Base-by-base conservation (phyloP, 2,113 vertebrate species). In the Shinisaurus crocodilurus region DNA sequence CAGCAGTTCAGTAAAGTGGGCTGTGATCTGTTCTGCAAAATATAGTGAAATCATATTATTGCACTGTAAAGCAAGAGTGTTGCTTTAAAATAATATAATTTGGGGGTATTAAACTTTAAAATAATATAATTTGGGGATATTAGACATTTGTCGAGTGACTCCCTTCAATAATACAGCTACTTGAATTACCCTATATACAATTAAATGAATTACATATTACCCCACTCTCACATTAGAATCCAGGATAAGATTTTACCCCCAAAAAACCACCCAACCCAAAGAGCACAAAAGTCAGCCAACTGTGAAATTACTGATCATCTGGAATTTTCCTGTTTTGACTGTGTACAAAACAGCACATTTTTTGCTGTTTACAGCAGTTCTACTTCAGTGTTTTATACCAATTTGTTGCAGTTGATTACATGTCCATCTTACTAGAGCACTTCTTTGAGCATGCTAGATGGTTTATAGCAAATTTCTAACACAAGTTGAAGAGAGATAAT, bases 251-350 rank as follows among this genome's bases (percentile, higher is more conserved):
- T 91, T 96, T 92, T 92, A 97, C 96, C 96, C 27, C 77, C 34
- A 65, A 25, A 79, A 20, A 4, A 29, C 48, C n/a, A 18, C 16
- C 43, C 32, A 95, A 96, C 96, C 96, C 92, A 96, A 97, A 96
- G 94, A 97, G 83, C 91, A 97, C 94, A 95, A 88, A 96, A 97
- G 86, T 95, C 96, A 97, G 79, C 95, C 96, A 95, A 40, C 96
- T 98, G 96, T 97, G 97, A 98, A 98, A 98, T 98, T 97, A 97
- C 96, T 96, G 96, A 96, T 98, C 96, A 98, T 96, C 96, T 95
- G 92, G 91, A 93, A 96, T 97, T 97, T 70, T 96, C 95, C 94
- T 94, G 90, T 97, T 97, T 96, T 93, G 88, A 87, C 94, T 89
- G 50, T 91, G 86, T 92, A 90, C 82, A 95, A 91, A 93, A 96